Percentiles rank a stretch among this genome's conserved stretches.
Conservation (phyloP, 2,113 vertebrate species). For the Apus apus region DNA sequence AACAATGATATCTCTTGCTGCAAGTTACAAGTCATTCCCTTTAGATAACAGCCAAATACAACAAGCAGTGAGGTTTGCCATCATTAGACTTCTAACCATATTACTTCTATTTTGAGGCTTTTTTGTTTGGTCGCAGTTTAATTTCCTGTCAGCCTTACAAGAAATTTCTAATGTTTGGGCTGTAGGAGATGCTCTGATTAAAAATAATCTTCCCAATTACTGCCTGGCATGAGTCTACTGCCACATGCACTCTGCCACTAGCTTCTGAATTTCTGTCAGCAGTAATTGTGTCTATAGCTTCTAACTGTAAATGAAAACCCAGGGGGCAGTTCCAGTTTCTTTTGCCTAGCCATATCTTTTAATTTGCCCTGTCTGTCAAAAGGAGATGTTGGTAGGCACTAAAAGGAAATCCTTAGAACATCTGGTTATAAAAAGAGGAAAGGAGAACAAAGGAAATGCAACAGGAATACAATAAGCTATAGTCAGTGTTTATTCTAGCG, state of each 20-base stretch:
- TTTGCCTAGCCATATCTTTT: slow-evolving; percentile 75
- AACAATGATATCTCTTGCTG: slow-evolving; percentile 62
- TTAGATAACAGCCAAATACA: slow-evolving; percentile 54
- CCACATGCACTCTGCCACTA: slow-evolving; percentile 74
- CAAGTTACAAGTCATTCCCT: slow-evolving; percentile 44
- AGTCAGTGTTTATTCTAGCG: slow-evolving; percentile 42
- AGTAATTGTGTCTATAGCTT: slow-evolving; percentile 78
- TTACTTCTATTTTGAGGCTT: slow-evolving; percentile 66
- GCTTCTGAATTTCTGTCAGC: slow-evolving; percentile 76
- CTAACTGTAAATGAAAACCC: slow-evolving; percentile 84
- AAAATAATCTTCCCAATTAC: slow-evolving; percentile 86
- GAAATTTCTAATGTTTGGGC: slow-evolving; percentile 80
- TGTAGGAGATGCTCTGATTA: slow-evolving; percentile 83
- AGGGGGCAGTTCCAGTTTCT: slow-evolving; percentile 73
- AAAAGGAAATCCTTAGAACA: slow-evolving; percentile 70
- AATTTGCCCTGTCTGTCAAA: slow-evolving; percentile 84
- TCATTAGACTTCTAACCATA: slow-evolving; percentile 66
- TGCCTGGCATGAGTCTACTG: slow-evolving; percentile 70
- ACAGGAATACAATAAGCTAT: slow-evolving; percentile 7
- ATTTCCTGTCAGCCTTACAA: slow-evolving; percentile 81
- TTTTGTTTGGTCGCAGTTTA: slow-evolving; percentile 78
- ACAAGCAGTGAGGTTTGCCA: slow-evolving; percentile 53
- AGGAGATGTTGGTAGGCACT: slow-evolving; percentile 57
- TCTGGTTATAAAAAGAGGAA: slow-evolving; percentile 40
- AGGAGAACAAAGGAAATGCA: neutral